Evolutionary conservation across 2,888 invertebrate genomes (phyloP).

Genomic region (Hermodice carunculata): DNA sequence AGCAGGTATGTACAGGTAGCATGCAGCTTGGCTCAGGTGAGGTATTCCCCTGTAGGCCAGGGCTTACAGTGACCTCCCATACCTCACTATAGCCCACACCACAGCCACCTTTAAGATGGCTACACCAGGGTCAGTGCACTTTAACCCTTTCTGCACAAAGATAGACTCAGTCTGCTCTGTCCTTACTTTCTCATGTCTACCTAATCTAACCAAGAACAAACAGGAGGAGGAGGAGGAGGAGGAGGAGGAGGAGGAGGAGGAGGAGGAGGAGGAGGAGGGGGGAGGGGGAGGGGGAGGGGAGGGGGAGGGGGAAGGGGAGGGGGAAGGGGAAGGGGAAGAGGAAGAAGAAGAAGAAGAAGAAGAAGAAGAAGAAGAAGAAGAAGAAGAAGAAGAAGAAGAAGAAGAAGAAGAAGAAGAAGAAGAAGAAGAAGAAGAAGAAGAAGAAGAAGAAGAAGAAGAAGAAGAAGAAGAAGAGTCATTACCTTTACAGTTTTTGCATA

Average conservation of each 20-base stretch:
- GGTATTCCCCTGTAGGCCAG: too few relatives aligned
- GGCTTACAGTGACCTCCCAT: too few relatives aligned
- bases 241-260: constrained; percentile 5
- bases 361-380: constrained; percentile 18
- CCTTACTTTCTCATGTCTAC: too few relatives aligned
- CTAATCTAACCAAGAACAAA: not conserved
- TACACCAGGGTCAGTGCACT: too few relatives aligned
- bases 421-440: not conserved
- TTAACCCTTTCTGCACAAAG: too few relatives aligned
- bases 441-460: not conserved
- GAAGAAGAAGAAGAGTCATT: too few relatives aligned
- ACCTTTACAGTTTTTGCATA: too few relatives aligned
- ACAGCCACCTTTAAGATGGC: too few relatives aligned
- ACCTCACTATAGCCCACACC: too few relatives aligned
- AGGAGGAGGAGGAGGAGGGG: constrained; percentile 4
- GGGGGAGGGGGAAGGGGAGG: not conserved
- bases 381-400: constrained; percentile 16
- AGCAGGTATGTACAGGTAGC: too few relatives aligned
- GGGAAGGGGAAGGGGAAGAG: constrained; percentile 8
- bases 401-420: constrained; percentile 2
- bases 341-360: constrained; percentile 13
- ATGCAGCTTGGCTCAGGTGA: too few relatives aligned
- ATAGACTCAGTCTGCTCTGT: too few relatives aligned
- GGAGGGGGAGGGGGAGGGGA: constrained; percentile 9
- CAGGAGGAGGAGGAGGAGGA: constrained; percentile 4